phyloP scores from a whole-genome alignment of 2,888 invertebrate genomes.

The Biston betularia region DNA sequence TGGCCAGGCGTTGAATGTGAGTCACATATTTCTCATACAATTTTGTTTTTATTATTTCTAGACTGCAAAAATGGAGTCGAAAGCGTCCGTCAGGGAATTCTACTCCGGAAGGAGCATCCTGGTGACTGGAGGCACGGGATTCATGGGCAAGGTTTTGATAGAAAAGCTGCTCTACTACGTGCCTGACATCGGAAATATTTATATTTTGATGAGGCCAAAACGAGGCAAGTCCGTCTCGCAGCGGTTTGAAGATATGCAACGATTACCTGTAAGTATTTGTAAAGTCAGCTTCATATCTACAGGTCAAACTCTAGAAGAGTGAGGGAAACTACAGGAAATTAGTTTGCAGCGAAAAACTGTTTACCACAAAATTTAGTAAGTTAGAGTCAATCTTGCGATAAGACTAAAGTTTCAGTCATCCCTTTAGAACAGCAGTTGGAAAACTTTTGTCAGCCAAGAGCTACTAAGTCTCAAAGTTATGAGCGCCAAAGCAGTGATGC shows the following conservation, averaged over 20 bases:
- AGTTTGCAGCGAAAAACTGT: no score
- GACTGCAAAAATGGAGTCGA: constrained; percentile 70
- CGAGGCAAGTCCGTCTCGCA: constrained; percentile 86
- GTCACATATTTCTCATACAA: no score
- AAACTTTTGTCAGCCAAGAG: no score
- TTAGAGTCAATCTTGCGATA: no score
- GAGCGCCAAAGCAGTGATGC: no score
- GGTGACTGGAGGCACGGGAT: constrained; percentile 88
- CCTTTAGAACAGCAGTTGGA: no score
- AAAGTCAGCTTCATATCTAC: neutral
- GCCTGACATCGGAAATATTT: constrained; percentile 86
- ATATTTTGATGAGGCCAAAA: constrained; percentile 87
- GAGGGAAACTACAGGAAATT: neutral
- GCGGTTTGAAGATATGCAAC: constrained; percentile 87
- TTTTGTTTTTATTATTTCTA: constrained; percentile 14
- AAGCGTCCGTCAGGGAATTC: constrained; percentile 82
- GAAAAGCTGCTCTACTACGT: constrained; percentile 88
- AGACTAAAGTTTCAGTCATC: no score
- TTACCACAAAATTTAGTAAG: no score
- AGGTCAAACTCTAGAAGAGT: neutral
- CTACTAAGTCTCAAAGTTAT: no score
- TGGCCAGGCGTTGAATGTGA: no score
- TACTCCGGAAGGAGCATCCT: constrained; percentile 86
- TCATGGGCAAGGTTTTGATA: constrained; percentile 88
- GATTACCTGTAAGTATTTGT: constrained; percentile 82